phyloP scores from a whole-genome alignment of 2,113 vertebrate genomes.

The Cettia cetti region DNA sequence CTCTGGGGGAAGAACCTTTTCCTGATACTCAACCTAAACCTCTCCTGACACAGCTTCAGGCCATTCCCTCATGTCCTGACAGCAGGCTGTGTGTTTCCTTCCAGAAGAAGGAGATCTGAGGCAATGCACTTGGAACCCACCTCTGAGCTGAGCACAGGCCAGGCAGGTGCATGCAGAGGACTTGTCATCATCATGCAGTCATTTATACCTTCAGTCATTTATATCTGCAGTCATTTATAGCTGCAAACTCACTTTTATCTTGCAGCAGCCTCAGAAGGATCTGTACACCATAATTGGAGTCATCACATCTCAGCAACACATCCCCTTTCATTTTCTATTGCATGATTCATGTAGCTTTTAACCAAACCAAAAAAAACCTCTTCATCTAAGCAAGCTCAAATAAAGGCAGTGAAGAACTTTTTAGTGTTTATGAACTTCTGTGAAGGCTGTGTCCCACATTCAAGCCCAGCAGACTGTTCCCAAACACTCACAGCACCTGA shows the following conservation, averaged over 20 bases:
- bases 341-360: not conserved
- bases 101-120: not conserved
- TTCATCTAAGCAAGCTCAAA: not conserved
- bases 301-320: not conserved
- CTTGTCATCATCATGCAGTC: not conserved
- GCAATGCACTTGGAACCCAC: not conserved
- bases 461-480: not conserved
- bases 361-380: not conserved
- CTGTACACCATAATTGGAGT: not conserved
- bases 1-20: not conserved
- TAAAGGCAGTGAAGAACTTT: not conserved
- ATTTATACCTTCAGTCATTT: not conserved
- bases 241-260: not conserved
- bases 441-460: not conserved
- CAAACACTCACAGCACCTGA: not conserved
- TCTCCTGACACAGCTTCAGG: not conserved
- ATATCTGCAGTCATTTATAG: not conserved
- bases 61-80: not conserved
- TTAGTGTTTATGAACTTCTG: not conserved
- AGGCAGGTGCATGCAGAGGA: not conserved
- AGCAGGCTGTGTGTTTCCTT: not conserved
- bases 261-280: rapidly evolving
- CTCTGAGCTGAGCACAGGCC: not conserved
- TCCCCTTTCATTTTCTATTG: not conserved
- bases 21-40: not conserved